Evolutionary conservation across 1,140 invertebrate species (phyloP).

Genomic region (Physella acuta): DNA sequence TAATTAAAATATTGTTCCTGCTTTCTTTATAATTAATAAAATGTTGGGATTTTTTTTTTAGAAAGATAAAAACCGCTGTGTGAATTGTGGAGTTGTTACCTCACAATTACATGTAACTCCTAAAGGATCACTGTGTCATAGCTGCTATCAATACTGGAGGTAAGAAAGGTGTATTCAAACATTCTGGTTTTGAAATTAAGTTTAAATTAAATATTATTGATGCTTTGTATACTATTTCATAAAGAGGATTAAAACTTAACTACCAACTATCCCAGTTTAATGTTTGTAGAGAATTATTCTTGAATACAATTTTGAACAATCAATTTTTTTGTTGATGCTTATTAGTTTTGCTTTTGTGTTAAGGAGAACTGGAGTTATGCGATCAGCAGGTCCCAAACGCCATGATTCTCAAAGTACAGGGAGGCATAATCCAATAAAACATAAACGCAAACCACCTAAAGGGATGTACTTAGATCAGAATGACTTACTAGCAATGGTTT

Average conservation of each 20-base stretch:
- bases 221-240: background rate
- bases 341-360: slow-evolving; percentile 29
- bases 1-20: too few species aligned
- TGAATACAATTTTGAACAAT: background rate
- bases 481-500: slow-evolving; percentile 85
- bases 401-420: slow-evolving; percentile 53
- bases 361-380: slow-evolving; percentile 75
- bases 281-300: background rate
- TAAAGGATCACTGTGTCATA: slow-evolving; percentile 76
- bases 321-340: background rate
- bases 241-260: background rate
- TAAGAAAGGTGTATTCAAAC: slow-evolving; percentile 53
- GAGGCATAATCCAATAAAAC: slow-evolving; percentile 61
- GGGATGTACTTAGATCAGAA: slow-evolving; percentile 97
- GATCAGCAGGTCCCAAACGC: slow-evolving; percentile 70
- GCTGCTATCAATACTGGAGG: slow-evolving; percentile 80
- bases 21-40: too few species aligned
- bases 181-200: too few species aligned
- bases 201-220: background rate
- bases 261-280: background rate
- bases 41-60: slow-evolving; percentile 30
- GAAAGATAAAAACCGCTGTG: slow-evolving; percentile 63
- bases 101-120: slow-evolving; percentile 72
- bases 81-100: slow-evolving; percentile 76
- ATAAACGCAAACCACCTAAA: slow-evolving; percentile 88